These are phyloP conservation scores for Eulimnadia texana DNA, from an alignment of 1,140 invertebrate genomes.

Conservation along the genomic window DNA sequence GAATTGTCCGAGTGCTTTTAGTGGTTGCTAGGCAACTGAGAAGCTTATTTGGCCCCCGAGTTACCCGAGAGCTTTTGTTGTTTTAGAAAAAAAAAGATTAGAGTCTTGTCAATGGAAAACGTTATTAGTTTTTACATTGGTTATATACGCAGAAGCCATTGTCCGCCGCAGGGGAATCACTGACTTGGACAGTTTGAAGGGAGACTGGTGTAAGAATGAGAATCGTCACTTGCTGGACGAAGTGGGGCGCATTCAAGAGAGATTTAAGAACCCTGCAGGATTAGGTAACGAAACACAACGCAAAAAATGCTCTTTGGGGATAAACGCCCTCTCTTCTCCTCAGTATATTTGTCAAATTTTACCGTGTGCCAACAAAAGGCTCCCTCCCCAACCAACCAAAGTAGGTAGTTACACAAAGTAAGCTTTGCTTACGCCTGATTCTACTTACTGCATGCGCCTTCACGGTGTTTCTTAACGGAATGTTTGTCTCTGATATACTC, in stretches of 20 bases:
- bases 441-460: no score
- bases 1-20: neutral
- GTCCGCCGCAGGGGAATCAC: neutral
- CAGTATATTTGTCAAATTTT: neutral
- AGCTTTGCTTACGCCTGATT: no score
- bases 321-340: neutral
- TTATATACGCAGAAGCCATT: neutral
- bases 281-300: neutral
- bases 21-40: neutral
- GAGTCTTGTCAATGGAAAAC: no score
- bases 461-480: no score
- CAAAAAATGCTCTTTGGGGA: no score
- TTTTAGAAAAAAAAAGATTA: neutral
- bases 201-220: neutral
- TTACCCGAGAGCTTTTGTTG: neutral
- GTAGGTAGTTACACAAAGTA: no score
- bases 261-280: neutral
- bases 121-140: neutral
- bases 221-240: neutral
- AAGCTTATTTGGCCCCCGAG: neutral
- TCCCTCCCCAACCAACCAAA: no score
- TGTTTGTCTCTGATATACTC: no score
- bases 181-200: neutral
- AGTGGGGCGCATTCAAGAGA: constrained; percentile 9
- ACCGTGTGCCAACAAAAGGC: neutral